Evolutionary conservation across 2,888 invertebrate species (phyloP).

Genomic region (Cosmia trapezina): DNA sequence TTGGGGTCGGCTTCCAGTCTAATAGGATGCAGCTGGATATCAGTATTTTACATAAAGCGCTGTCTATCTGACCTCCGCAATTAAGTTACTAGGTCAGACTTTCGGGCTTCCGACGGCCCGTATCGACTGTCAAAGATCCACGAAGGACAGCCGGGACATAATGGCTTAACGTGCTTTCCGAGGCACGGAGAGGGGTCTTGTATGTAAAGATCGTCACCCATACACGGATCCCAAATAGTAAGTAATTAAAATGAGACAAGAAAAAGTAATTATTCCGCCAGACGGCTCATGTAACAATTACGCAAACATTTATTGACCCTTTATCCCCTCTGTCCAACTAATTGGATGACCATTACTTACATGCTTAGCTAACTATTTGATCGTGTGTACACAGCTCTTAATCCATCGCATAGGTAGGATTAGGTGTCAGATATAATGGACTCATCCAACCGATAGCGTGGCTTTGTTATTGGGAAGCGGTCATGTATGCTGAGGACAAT

Average conservation of each 20-base stretch:
- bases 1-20: too few relatives aligned
- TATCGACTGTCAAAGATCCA: too few relatives aligned
- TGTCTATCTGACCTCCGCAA: too few relatives aligned
- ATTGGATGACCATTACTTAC: slow-evolving; percentile 39
- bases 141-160: too few relatives aligned
- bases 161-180: too few relatives aligned
- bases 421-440: slow-evolving; percentile 30
- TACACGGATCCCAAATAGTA: too few relatives aligned
- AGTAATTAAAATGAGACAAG: background rate
- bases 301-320: slow-evolving; percentile 23
- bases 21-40: too few relatives aligned
- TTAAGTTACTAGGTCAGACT: too few relatives aligned
- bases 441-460: slow-evolving; percentile 6
- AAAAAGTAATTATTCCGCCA: slow-evolving; percentile 14
- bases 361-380: slow-evolving; percentile 22
- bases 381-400: slow-evolving; percentile 28
- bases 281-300: slow-evolving; percentile 28
- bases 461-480: background rate
- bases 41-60: too few relatives aligned
- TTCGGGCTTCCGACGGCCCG: too few relatives aligned
- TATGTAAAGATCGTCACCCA: too few relatives aligned
- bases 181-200: too few relatives aligned
- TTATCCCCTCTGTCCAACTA: slow-evolving; percentile 24
- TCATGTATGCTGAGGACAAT: slow-evolving; percentile 17
- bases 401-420: slow-evolving; percentile 35